These are phyloP conservation scores for Hydroisotoma schaefferi DNA, from an alignment of 2,888 invertebrate genomes.

Conservation along the genomic window DNA sequence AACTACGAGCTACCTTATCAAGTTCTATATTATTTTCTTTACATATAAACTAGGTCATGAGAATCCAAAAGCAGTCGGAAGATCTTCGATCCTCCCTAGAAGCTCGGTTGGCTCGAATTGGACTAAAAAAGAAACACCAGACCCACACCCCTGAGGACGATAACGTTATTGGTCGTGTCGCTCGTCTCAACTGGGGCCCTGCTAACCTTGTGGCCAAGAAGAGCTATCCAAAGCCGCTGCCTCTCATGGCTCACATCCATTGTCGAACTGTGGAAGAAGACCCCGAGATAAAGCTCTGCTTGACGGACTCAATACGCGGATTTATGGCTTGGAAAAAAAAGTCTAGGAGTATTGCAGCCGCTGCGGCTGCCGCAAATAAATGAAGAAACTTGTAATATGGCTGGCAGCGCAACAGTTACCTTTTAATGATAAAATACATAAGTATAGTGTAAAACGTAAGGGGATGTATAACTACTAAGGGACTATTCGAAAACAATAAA, in stretches of 20 bases:
- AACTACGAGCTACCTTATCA: too few species aligned
- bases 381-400: too few species aligned
- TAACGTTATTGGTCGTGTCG: neutral
- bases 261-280: slow-evolving; percentile 8
- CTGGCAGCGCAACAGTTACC: neutral
- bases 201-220: slow-evolving; percentile 29
- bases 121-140: slow-evolving; percentile 30
- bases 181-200: slow-evolving; percentile 34
- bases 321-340: slow-evolving; percentile 25
- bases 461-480: too few species aligned
- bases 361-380: neutral
- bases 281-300: slow-evolving; percentile 21
- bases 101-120: slow-evolving; percentile 24
- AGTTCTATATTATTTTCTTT: neutral
- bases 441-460: too few species aligned
- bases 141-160: slow-evolving; percentile 16
- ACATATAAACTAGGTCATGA: slow-evolving; percentile 13
- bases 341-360: too few species aligned
- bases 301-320: slow-evolving; percentile 29
- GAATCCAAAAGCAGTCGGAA: slow-evolving; percentile 33
- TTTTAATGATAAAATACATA: too few species aligned
- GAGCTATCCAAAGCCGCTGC: slow-evolving; percentile 11
- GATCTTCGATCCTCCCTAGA: slow-evolving; percentile 31
- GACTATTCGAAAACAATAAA: too few species aligned
- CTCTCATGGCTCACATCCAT: neutral